These are phyloP conservation scores for Cichlasoma orientale DNA, from an alignment of 2,797 vertebrate genomes.

Conservation along the genomic window DNA sequence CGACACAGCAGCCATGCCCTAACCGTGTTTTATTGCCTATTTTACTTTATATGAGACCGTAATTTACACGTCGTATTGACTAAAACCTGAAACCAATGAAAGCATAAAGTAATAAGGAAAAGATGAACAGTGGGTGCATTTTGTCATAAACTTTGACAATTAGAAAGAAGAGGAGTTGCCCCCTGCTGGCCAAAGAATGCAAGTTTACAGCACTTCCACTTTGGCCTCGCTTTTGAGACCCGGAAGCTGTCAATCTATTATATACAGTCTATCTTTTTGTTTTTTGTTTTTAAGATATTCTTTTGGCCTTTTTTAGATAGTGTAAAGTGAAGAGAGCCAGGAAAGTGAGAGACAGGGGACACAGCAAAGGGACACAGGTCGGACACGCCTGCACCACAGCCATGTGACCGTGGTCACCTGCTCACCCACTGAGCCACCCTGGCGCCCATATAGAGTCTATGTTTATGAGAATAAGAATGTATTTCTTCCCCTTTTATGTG, in stretches of 20 bases:
- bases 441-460: too few relatives aligned
- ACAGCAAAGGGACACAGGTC: too few relatives aligned
- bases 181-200: not conserved
- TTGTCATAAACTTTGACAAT: not conserved
- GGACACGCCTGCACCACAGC: too few relatives aligned
- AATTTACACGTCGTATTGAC: not conserved
- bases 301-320: too few relatives aligned
- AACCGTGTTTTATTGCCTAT: not conserved
- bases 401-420: too few relatives aligned
- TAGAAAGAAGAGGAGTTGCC: not conserved
- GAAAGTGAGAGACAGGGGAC: too few relatives aligned
- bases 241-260: not conserved
- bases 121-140: not conserved
- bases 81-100: not conserved
- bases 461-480: too few relatives aligned
- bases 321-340: too few relatives aligned
- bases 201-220: not conserved
- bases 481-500: too few relatives aligned
- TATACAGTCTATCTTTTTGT: too few relatives aligned
- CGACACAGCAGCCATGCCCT: not conserved
- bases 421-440: too few relatives aligned
- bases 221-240: not conserved
- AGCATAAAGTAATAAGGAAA: not conserved
- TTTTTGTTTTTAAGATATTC: too few relatives aligned
- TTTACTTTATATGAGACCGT: not conserved